A percentile compares a stretch with the other conserved stretches of the same genome.
phyloP scores from a whole-genome alignment of 2,888 invertebrate genomes.

The Therioaphis trifolii region DNA sequence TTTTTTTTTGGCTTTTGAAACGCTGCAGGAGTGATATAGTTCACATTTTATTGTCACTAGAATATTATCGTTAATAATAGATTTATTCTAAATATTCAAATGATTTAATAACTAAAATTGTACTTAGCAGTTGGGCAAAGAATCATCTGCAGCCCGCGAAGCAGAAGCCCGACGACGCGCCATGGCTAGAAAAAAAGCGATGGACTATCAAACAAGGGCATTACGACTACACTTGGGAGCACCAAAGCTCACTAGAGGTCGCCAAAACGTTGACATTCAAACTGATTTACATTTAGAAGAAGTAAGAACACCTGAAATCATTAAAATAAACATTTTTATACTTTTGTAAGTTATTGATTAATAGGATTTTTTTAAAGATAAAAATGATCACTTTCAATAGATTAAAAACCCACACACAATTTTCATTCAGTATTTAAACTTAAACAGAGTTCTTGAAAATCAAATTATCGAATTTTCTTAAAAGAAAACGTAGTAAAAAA shows the following conservation, averaged over 20 bases:
- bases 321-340: too few species aligned
- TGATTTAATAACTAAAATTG: neutral
- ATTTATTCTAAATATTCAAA: too few species aligned
- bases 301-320: slow-evolving; percentile 69
- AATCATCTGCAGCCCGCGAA: slow-evolving; percentile 72
- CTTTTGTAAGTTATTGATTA: too few species aligned
- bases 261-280: slow-evolving; percentile 88
- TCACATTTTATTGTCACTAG: slow-evolving; percentile 12
- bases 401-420: too few species aligned
- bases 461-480: too few species aligned
- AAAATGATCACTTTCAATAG: too few species aligned
- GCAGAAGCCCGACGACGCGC: slow-evolving; percentile 79
- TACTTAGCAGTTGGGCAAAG: slow-evolving; percentile 68
- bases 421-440: too few species aligned
- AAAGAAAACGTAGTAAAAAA: too few species aligned
- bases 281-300: slow-evolving; percentile 92
- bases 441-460: too few species aligned
- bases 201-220: slow-evolving; percentile 72
- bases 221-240: slow-evolving; percentile 74
- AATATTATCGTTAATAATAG: neutral
- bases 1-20: slow-evolving; percentile 52
- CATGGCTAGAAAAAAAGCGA: slow-evolving; percentile 78
- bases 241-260: slow-evolving; percentile 83
- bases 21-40: slow-evolving; percentile 31
- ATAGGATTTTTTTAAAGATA: too few species aligned